Conservation (phyloP, 2,888 invertebrate species). For the Macropis europaea region DNA sequence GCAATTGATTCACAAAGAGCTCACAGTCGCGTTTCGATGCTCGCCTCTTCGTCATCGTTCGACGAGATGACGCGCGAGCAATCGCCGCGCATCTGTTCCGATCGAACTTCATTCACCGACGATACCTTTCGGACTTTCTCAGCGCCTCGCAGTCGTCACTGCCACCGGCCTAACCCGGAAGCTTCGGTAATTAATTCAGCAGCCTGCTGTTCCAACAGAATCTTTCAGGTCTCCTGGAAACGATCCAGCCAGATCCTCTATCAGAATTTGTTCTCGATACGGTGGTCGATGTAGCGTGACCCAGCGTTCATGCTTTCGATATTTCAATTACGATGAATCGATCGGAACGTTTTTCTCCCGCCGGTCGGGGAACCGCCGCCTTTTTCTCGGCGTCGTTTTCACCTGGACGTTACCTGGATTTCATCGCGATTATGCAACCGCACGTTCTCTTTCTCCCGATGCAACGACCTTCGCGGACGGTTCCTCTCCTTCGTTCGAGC, state of each 20-base stretch:
- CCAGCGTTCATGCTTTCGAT: background rate
- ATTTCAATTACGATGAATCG: conserved; percentile 1
- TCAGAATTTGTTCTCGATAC: background rate
- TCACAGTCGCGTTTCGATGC: conserved; percentile 10
- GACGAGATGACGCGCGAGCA: background rate
- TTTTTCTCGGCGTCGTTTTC: background rate
- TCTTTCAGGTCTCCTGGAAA: too few relatives aligned
- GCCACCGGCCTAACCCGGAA: too few relatives aligned
- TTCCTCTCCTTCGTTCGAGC: background rate
- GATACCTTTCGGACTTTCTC: too few relatives aligned
- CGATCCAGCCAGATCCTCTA: background rate
- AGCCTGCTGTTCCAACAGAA: too few relatives aligned
- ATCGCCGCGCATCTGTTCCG: background rate
- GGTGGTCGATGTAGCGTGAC: background rate
- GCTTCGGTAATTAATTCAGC: too few relatives aligned
- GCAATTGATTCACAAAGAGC: conserved; percentile 36
- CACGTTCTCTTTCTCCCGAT: background rate
- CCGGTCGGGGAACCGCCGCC: background rate
- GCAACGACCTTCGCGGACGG: background rate
- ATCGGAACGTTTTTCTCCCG: background rate
- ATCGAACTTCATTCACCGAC: background rate
- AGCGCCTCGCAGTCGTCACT: too few relatives aligned
- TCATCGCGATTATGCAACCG: background rate
- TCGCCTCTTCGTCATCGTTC: background rate
- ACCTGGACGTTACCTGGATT: background rate